Percentiles rank a stretch among this genome's conserved stretches.
Evolutionary conservation across 2,113 vertebrate species (phyloP).

Genomic region (Tragelaphus buxtoni): DNA sequence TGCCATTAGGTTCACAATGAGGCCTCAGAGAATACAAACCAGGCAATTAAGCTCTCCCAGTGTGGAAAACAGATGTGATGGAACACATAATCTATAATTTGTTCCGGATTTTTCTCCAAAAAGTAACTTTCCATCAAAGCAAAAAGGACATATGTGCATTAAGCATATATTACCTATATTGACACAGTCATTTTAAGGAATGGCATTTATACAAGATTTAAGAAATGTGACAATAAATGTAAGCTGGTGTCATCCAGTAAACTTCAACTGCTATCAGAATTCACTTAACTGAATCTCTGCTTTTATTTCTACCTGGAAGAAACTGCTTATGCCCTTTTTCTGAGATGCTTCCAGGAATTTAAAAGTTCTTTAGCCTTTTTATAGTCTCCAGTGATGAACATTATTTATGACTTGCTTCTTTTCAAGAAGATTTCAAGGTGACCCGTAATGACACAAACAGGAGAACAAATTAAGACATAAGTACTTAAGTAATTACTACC

Average conservation of each 20-base stretch:
- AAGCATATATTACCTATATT: not conserved
- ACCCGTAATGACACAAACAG: not conserved
- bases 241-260: not conserved
- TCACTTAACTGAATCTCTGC: not conserved
- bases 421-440: not conserved
- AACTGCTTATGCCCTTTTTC: not conserved
- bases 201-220: not conserved
- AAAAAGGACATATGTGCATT: not conserved
- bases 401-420: not conserved
- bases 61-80: not conserved
- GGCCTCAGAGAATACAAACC: conserved; percentile 4
- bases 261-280: not conserved
- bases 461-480: not conserved
- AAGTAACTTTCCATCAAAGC: not conserved
- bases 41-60: not conserved
- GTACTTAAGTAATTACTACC: not conserved
- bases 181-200: not conserved
- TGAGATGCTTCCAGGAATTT: not conserved
- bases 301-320: not conserved
- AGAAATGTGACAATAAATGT: not conserved
- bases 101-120: not conserved
- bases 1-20: conserved; percentile 4
- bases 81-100: not conserved
- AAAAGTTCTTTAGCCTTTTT: not conserved
- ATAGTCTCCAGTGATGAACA: not conserved